A percentile compares a stretch with the other conserved stretches of the same genome.
These are phyloP conservation scores for Typhlichthys subterraneus DNA, from an alignment of 2,797 vertebrate species.

Conservation along the genomic window DNA sequence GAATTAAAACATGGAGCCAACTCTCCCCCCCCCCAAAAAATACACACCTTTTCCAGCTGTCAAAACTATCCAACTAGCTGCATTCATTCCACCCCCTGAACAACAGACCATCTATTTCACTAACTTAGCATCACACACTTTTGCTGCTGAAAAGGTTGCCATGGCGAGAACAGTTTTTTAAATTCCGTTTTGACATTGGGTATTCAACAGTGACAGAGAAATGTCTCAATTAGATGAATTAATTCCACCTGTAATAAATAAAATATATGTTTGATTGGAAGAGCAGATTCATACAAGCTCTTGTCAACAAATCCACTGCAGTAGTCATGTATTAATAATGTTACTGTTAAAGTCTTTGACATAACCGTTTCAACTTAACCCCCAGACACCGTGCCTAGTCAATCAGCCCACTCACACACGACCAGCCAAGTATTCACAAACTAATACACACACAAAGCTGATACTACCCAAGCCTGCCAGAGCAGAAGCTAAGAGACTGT, in stretches of 20 bases:
- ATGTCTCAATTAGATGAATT: neutral
- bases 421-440: conserved; percentile 18
- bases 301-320: neutral
- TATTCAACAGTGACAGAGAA: neutral
- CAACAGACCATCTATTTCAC: conserved; percentile 9
- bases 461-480: conserved; percentile 30
- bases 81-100: neutral
- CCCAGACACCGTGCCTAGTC: conserved; percentile 3
- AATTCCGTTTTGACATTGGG: neutral
- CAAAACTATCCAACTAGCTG: conserved; percentile 48
- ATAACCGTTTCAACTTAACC: neutral
- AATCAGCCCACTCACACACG: conserved; percentile 18
- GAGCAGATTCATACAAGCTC: neutral
- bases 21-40: conserved; percentile 1
- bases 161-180: neutral
- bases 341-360: neutral
- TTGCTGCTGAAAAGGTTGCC: neutral
- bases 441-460: conserved; percentile 21
- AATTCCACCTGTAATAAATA: neutral
- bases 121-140: neutral
- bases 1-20: conserved; percentile 55
- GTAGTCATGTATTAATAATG: neutral
- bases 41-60: conserved; percentile 61
- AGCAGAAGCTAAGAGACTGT: conserved; percentile 60
- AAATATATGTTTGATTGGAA: neutral